phyloP scores from a whole-genome alignment of 2,113 vertebrate genomes.

The Chloropsis hardwickii region DNA sequence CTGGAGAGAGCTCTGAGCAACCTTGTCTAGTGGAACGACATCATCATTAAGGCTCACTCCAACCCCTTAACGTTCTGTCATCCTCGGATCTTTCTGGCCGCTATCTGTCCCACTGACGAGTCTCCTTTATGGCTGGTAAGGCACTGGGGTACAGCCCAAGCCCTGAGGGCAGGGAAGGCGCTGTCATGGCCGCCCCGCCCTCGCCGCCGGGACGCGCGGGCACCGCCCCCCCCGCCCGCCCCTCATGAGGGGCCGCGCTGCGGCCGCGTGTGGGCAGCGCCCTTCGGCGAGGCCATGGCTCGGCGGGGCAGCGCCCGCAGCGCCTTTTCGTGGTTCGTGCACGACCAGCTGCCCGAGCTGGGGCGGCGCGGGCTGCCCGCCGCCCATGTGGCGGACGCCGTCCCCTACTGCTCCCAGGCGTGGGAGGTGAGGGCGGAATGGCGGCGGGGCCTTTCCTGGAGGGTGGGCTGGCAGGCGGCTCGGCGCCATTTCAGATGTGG shows the following conservation, averaged over 20 bases:
- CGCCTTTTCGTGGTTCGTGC: constrained; percentile 60
- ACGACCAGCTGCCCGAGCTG: constrained; percentile 69
- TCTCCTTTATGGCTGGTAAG: accelerated
- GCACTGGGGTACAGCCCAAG: accelerated
- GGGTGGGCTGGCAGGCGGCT: accelerated
- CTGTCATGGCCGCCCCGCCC: neutral
- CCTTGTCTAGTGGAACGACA: accelerated
- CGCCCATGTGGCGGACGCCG: constrained; percentile 29
- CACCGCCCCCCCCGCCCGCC: neutral
- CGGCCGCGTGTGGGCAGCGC: neutral
- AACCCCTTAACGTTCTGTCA: neutral
- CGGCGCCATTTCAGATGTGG: accelerated
- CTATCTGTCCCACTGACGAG: accelerated
- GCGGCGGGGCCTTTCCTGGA: neutral
- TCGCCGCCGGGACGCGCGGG: neutral
- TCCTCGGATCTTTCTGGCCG: neutral
- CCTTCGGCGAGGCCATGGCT: neutral
- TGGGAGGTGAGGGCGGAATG: constrained; percentile 64
- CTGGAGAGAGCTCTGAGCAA: accelerated
- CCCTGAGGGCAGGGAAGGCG: accelerated
- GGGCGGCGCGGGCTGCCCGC: constrained; percentile 45
- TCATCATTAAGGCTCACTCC: no score
- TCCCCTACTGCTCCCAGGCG: constrained; percentile 62
- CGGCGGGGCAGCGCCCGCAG: accelerated
- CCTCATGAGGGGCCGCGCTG: neutral